Conservation (phyloP, 2,888 invertebrate genomes). For the Holacanthella duospinosa region DNA sequence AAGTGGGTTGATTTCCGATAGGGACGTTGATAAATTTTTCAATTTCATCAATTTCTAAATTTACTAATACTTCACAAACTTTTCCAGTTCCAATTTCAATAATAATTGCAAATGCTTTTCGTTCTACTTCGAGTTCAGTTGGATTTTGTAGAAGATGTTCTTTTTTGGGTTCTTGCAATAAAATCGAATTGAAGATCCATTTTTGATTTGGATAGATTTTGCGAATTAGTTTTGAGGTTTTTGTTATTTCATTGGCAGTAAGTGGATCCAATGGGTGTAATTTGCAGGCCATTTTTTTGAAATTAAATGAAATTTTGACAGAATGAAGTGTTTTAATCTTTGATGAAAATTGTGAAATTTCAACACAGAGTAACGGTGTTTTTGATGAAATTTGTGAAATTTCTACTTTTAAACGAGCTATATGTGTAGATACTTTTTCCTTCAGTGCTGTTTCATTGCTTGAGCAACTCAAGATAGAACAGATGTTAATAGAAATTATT, state of each 20-base stretch:
- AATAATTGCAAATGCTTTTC: constrained; percentile 25
- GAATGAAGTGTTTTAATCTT: background rate
- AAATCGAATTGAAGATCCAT: constrained; percentile 30
- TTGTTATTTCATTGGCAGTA: constrained; percentile 20
- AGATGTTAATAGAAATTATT: too few relatives aligned
- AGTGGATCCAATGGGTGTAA: constrained; percentile 30
- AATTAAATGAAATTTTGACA: background rate
- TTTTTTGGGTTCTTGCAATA: constrained; percentile 25
- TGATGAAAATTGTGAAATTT: background rate
- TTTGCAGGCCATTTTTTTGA: background rate
- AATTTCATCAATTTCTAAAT: constrained; percentile 18
- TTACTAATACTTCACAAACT: constrained; percentile 24
- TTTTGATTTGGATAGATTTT: constrained; percentile 13
- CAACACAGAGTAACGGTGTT: too few relatives aligned
- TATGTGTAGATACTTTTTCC: too few relatives aligned
- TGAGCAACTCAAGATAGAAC: too few relatives aligned
- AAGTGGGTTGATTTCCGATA: constrained; percentile 23
- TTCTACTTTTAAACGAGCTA: too few relatives aligned
- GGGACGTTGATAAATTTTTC: constrained; percentile 18
- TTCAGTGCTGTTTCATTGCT: too few relatives aligned
- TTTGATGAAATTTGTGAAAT: too few relatives aligned
- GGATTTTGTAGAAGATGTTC: background rate
- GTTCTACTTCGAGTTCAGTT: constrained; percentile 3
- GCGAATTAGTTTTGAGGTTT: constrained; percentile 15
- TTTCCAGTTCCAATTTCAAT: constrained; percentile 21